Percentiles rank a stretch among this genome's conserved stretches.
These are phyloP conservation scores for Apoderus coryli DNA, from an alignment of 2,888 invertebrate species.

Conservation along the genomic window DNA sequence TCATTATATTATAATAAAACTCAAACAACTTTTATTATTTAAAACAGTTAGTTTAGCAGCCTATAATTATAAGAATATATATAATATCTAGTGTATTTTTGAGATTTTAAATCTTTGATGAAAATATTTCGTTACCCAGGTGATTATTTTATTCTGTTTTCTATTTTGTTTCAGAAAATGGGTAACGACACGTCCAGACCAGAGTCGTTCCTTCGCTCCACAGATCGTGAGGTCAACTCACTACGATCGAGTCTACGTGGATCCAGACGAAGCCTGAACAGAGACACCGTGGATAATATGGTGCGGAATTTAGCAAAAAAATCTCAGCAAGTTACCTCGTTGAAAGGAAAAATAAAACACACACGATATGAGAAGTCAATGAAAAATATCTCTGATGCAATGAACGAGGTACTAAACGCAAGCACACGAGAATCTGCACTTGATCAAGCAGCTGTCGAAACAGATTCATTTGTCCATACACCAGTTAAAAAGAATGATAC, in stretches of 20 bases:
- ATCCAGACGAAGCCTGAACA: constrained; percentile 13
- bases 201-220: constrained; percentile 16
- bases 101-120: too few species aligned
- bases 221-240: constrained; percentile 17
- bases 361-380: constrained; percentile 16
- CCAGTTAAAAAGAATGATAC: constrained; percentile 13
- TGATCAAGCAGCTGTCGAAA: constrained; percentile 17
- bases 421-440: constrained; percentile 9
- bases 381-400: constrained; percentile 17
- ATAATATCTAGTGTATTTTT: too few species aligned
- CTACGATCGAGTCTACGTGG: constrained; percentile 16
- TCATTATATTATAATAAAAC: too few species aligned
- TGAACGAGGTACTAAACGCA: constrained; percentile 17
- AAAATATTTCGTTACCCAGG: too few species aligned
- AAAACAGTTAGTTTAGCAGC: too few species aligned
- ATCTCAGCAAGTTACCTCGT: constrained; percentile 15
- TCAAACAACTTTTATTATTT: too few species aligned
- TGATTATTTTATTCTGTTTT: too few species aligned
- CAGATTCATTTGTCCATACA: constrained; percentile 15
- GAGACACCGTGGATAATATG: constrained; percentile 14
- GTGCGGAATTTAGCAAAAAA: constrained; percentile 14
- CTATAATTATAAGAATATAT: too few species aligned
- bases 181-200: constrained; percentile 17
- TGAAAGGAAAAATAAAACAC: constrained; percentile 18
- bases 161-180: constrained; percentile 16